Percentiles rank a stretch among this genome's conserved stretches.
Conservation (phyloP, 1,140 invertebrate genomes). For the Dreissena polymorpha region DNA sequence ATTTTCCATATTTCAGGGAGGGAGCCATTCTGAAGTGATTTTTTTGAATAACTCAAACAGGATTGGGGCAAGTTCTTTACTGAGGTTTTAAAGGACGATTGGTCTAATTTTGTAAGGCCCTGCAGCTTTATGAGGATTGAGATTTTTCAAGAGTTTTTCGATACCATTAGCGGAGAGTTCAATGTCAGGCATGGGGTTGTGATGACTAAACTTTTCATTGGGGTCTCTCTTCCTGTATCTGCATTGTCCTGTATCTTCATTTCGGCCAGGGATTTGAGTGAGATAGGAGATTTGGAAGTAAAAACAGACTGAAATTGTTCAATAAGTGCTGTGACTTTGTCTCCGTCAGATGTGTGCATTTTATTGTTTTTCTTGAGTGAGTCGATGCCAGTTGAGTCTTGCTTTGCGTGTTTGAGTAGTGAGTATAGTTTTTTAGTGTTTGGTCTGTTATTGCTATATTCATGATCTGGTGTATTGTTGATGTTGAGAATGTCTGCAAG, state of each 20-base stretch:
- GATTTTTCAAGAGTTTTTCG: constrained; percentile 40
- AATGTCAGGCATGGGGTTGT: constrained; percentile 14
- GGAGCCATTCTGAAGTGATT: not conserved
- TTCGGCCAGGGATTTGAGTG: constrained; percentile 1
- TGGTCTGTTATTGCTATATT: not conserved
- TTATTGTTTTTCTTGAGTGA: not conserved
- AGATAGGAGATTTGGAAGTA: not conserved
- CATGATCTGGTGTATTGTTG: not conserved
- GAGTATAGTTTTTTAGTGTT: constrained; percentile 3
- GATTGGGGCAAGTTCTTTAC: constrained; percentile 8
- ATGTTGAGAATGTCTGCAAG: not conserved
- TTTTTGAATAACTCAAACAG: not conserved
- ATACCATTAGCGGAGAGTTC: constrained; percentile 22
- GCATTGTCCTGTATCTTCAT: constrained; percentile 19
- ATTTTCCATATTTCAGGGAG: not conserved
- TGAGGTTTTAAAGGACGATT: constrained; percentile 3
- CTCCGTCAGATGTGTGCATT: not conserved
- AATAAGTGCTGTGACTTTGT: not conserved
- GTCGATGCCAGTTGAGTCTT: not conserved
- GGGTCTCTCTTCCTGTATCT: constrained; percentile 1
- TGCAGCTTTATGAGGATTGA: constrained; percentile 25
- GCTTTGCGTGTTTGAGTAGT: not conserved
- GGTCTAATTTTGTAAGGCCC: constrained; percentile 27
- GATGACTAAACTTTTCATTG: not conserved
- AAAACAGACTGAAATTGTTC: constrained; percentile 17